Base-by-base conservation (phyloP, 2,113 vertebrate genomes). In the Callipepla squamata region DNA sequence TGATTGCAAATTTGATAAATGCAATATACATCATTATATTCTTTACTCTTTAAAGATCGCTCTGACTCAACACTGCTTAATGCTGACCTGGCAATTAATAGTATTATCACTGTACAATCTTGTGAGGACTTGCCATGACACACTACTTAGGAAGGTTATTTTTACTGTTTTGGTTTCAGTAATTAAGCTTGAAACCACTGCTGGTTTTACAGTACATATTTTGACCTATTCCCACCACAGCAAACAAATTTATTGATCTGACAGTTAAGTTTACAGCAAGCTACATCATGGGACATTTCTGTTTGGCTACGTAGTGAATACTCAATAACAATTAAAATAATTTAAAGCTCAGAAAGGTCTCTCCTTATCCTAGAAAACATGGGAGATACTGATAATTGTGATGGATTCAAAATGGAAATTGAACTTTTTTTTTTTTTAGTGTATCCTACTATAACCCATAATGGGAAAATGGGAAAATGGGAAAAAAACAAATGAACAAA, bases 141-240 rank as follows among this genome's bases (percentile, higher is more conserved):
- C 8, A 63, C 5, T 59, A 18, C 3, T 66, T 47, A 25, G 1
- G 7, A 74, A 61, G 34, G 50, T 9, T 61, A 7, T 0, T 0
- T 1, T 14, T 40, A 34, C 19, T 28, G 2, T 40, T 87, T 86
- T 80, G 58, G 17, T 77, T 51, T 87, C 70, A 45, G 0, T 67
- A 76, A 55, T 73, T 87, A 80, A 81, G 28, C 20, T 82, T 67
- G 20, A 19, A 84, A 85, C 19, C 3, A 85, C 57, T 42, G 11
- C 7, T 85, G 42, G 5, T 8, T 82, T 93, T 87, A 69, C 17
- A 20, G 53, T 2, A 69, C 15, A 6, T 38, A 38, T 85, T 85
- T 76, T 81, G 69, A 87, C 34, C 8, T 23, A 25, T 34, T 76
- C 50, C 32, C 62, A 44, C 4, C 63, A 63, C 40, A 36, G 22